Conservation (phyloP, 2,797 vertebrate species). For the Scleropages formosus region DNA sequence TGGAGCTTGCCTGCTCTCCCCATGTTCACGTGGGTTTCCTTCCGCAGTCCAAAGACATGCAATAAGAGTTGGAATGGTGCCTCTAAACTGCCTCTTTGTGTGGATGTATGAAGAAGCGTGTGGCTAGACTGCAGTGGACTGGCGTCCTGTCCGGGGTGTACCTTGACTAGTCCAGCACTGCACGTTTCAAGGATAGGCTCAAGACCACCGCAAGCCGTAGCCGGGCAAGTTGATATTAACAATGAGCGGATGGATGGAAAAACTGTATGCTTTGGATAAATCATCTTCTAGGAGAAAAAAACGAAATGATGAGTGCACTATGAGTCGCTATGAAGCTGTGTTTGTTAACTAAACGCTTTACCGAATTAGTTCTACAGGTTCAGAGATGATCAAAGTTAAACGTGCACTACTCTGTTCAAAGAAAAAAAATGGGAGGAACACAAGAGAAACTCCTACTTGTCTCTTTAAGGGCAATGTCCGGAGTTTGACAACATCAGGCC, state of each 20-base stretch:
- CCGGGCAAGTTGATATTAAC: neutral
- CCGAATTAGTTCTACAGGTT: neutral
- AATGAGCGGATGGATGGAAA: neutral
- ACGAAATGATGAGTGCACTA: neutral
- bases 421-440: neutral
- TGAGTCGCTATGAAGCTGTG: neutral
- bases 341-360: neutral
- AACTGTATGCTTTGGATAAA: neutral
- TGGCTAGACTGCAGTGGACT: neutral
- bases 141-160: no score
- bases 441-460: neutral
- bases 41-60: no score
- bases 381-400: slow-evolving; percentile 2
- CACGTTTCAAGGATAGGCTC: no score
- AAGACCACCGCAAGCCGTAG: neutral
- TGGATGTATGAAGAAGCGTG: neutral
- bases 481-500: slow-evolving; percentile 7
- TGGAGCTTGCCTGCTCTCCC: no score
- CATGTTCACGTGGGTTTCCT: no score
- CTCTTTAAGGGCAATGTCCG: neutral
- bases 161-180: neutral
- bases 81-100: no score
- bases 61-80: no score
- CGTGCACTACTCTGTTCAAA: slow-evolving; percentile 4
- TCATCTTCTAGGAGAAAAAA: neutral